Evolutionary conservation across 2,888 invertebrate genomes (phyloP).

Genomic region (Zygogramma bicolorata): DNA sequence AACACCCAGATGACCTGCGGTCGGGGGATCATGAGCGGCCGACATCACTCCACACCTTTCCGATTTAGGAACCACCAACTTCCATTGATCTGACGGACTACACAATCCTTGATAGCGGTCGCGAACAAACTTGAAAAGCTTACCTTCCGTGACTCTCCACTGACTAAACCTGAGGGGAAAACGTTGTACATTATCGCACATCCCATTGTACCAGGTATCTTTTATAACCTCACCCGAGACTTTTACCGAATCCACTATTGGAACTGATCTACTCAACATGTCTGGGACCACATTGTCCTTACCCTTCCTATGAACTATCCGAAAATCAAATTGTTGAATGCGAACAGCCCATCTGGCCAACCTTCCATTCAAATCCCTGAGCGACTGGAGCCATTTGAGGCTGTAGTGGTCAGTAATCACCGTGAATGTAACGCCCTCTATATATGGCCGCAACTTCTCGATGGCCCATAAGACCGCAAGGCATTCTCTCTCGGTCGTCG

Average conservation of each 20-base stretch:
- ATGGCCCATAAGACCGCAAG: too few species aligned
- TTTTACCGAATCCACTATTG: background rate
- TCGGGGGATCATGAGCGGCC: background rate
- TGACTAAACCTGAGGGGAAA: too few species aligned
- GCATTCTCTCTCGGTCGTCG: too few species aligned
- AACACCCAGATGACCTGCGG: background rate
- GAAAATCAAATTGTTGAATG: constrained; percentile 14
- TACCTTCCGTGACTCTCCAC: background rate
- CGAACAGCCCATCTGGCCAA: constrained; percentile 15
- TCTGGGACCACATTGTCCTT: background rate
- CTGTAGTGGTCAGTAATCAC: background rate
- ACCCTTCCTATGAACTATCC: background rate
- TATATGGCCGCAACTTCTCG: too few species aligned
- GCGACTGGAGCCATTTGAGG: background rate
- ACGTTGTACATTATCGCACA: too few species aligned
- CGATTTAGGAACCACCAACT: background rate
- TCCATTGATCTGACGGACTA: background rate
- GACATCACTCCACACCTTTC: background rate
- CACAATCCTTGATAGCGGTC: background rate
- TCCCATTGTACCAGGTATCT: too few species aligned
- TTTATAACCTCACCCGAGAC: background rate
- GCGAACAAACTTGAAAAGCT: background rate
- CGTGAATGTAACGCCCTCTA: background rate
- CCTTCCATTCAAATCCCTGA: background rate
- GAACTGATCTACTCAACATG: background rate